Evolutionary conservation across 2,888 invertebrate species (phyloP).

Genomic region (Agrilus cyanescens): DNA sequence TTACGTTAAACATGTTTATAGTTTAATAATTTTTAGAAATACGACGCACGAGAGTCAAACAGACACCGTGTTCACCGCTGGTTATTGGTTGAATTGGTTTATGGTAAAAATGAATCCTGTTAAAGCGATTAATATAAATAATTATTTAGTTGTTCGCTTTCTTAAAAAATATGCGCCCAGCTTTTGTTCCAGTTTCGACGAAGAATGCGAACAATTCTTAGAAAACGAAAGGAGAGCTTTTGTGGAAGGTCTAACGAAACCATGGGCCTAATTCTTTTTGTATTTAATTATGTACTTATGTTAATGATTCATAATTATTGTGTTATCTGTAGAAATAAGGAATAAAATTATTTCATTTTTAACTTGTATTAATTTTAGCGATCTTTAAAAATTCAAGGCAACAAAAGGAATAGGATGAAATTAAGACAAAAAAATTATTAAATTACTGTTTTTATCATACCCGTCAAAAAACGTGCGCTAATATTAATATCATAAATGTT

Average conservation of each 20-base stretch:
- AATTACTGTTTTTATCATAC: too few relatives aligned
- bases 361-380: neutral
- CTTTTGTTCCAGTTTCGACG: conserved; percentile 18
- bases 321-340: neutral
- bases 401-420: too few relatives aligned
- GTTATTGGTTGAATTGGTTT: conserved; percentile 39
- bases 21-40: conserved; percentile 23
- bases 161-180: conserved; percentile 26
- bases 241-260: conserved; percentile 30
- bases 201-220: conserved; percentile 23
- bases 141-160: conserved; percentile 33
- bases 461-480: too few relatives aligned
- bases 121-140: conserved; percentile 34
- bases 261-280: conserved; percentile 27
- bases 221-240: conserved; percentile 23
- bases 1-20: neutral
- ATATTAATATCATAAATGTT: too few relatives aligned
- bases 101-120: conserved; percentile 36
- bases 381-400: too few relatives aligned
- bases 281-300: neutral
- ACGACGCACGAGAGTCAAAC: conserved; percentile 40
- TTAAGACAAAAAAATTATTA: too few relatives aligned
- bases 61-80: conserved; percentile 34
- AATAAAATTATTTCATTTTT: conserved; percentile 1
- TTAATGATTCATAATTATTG: neutral